Conservation (phyloP, 53 echinoderm and acorn worm species). For the Apostichopus leukothele region DNA sequence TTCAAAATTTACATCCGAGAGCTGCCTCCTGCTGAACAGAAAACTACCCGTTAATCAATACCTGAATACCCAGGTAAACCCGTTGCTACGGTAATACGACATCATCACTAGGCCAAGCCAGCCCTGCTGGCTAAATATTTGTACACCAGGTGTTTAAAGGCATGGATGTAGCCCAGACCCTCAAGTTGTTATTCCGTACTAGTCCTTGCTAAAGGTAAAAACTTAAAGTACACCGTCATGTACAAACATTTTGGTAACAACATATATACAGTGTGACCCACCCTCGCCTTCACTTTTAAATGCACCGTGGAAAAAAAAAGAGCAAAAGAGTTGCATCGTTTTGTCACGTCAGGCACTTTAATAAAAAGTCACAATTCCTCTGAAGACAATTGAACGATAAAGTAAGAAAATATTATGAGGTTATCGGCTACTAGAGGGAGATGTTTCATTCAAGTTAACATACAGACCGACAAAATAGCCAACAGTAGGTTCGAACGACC, state of each 20-base stretch:
- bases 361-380: too few relatives aligned
- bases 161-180: not conserved
- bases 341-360: too few relatives aligned
- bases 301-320: too few relatives aligned
- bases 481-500: too few relatives aligned
- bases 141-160: constrained; percentile 29
- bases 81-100: not conserved
- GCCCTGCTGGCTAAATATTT: constrained; percentile 26
- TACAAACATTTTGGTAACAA: not conserved
- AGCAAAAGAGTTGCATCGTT: too few relatives aligned
- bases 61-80: not conserved
- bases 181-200: not conserved
- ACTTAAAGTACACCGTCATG: not conserved
- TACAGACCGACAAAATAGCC: too few relatives aligned
- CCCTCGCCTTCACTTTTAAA: too few relatives aligned
- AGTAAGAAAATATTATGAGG: too few relatives aligned
- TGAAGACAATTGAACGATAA: too few relatives aligned
- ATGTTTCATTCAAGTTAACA: too few relatives aligned
- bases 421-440: too few relatives aligned
- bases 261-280: too few relatives aligned
- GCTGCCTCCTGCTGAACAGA: not conserved
- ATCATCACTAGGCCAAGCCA: not conserved
- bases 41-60: not conserved
- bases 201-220: not conserved
- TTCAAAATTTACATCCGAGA: not conserved